Evolutionary conservation across 2,113 vertebrate species (phyloP).

Genomic region (Rhagologus leucostigma): DNA sequence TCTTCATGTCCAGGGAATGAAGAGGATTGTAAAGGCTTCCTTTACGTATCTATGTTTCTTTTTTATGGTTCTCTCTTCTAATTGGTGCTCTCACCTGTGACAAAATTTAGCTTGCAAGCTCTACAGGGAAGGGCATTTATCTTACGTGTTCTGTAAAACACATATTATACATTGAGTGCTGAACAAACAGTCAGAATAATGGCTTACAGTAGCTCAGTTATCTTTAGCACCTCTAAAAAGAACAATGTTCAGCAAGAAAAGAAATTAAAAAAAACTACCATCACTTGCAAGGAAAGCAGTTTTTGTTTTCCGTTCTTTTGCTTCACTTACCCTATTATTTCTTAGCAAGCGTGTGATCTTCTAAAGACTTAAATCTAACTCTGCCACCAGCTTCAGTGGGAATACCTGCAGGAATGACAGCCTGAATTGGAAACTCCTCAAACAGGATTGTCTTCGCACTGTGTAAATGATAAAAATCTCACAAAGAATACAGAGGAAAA

Average conservation of each 20-base stretch:
- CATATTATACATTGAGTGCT: neutral
- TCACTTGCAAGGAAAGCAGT: neutral
- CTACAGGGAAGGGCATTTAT: neutral
- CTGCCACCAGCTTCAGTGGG: neutral
- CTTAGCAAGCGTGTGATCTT: neutral
- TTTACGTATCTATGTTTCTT: neutral
- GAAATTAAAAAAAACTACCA: neutral
- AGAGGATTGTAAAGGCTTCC: neutral
- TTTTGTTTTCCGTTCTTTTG: neutral
- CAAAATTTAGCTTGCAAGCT: neutral
- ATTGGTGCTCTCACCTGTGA: neutral
- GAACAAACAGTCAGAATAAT: slow-evolving; percentile 6
- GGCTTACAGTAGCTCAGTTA: neutral
- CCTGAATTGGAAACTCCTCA: neutral
- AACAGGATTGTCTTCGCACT: neutral
- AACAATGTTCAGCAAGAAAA: neutral
- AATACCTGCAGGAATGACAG: neutral
- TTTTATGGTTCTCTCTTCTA: neutral
- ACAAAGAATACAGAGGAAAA: neutral
- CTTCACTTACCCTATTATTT: neutral
- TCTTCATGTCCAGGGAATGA: neutral
- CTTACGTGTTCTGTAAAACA: slow-evolving; percentile 9
- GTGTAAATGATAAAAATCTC: neutral
- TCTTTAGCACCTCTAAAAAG: neutral
- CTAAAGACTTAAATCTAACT: neutral